A percentile compares a stretch with the other conserved stretches of the same genome.
phyloP scores from a whole-genome alignment of 2,888 invertebrate species.

The Zaprionus lineosus region DNA sequence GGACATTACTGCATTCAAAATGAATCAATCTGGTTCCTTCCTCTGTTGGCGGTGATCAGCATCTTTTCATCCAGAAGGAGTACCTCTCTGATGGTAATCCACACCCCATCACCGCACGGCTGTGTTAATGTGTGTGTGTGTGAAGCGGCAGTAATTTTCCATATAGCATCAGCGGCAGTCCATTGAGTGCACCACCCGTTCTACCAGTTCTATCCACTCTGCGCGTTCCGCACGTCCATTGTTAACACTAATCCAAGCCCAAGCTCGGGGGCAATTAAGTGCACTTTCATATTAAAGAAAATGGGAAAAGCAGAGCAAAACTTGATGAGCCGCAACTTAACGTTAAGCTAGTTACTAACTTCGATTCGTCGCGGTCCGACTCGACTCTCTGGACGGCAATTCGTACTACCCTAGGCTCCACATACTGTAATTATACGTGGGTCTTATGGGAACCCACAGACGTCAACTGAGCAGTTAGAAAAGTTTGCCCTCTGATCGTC shows the following conservation, averaged over 20 bases:
- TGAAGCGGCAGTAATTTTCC: constrained; percentile 8
- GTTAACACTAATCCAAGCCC: constrained; percentile 10
- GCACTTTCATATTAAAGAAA: constrained; percentile 47
- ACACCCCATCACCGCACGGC: no score
- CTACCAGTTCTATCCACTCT: constrained; percentile 8
- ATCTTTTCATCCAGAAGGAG: no score
- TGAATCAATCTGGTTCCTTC: no score
- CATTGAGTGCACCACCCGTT: constrained; percentile 3
- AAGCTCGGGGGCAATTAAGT: constrained; percentile 40
- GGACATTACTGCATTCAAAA: no score
- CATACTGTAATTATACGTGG: no score
- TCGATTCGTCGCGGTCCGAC: no score
- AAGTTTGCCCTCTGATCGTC: no score
- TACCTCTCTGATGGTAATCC: no score
- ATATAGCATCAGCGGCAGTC: constrained; percentile 33
- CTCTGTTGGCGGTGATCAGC: no score
- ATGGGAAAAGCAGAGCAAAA: constrained; percentile 40
- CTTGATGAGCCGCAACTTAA: constrained; percentile 46
- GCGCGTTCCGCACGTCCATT: constrained; percentile 3
- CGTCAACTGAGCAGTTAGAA: no score
- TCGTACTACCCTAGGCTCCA: neutral
- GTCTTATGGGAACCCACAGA: no score
- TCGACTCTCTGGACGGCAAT: no score
- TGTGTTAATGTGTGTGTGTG: neutral
- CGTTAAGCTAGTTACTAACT: neutral